A percentile compares a stretch with the other conserved stretches of the same genome.
Evolutionary conservation across 1,140 invertebrate species (phyloP).

Genomic region (Phenacoccus solenopsis): DNA sequence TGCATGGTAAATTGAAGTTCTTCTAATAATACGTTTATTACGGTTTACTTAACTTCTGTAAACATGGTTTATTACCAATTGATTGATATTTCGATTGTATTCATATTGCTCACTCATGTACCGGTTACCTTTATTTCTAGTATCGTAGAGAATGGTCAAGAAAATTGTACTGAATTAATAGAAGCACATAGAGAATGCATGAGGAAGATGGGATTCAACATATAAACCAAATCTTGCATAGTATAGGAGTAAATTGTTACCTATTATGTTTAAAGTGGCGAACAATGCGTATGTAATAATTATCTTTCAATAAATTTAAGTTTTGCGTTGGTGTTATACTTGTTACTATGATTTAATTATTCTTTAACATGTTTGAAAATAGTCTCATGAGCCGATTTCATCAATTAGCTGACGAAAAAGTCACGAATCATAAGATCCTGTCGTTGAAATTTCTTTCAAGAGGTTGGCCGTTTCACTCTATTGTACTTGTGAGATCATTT

Average conservation of each 20-base stretch:
- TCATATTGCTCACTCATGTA: not conserved
- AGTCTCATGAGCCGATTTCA: no score
- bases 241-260: not conserved
- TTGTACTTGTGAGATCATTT: no score
- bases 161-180: conserved; percentile 76
- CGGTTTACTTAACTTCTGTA: not conserved
- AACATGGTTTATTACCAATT: not conserved
- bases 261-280: not conserved
- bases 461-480: no score
- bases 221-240: conserved; percentile 42
- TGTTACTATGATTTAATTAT: no score
- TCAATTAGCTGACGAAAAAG: no score
- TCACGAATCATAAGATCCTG: no score
- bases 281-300: not conserved
- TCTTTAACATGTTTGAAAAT: no score
- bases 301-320: not conserved
- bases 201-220: conserved; percentile 88
- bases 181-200: conserved; percentile 96
- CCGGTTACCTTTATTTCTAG: conserved; percentile 45
- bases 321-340: not conserved
- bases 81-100: not conserved
- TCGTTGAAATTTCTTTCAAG: no score
- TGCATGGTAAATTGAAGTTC: conserved; percentile 55
- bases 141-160: conserved; percentile 85
- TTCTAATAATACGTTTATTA: not conserved